Conservation (phyloP, 2,113 vertebrate genomes). For the Coracopsis vasa region DNA sequence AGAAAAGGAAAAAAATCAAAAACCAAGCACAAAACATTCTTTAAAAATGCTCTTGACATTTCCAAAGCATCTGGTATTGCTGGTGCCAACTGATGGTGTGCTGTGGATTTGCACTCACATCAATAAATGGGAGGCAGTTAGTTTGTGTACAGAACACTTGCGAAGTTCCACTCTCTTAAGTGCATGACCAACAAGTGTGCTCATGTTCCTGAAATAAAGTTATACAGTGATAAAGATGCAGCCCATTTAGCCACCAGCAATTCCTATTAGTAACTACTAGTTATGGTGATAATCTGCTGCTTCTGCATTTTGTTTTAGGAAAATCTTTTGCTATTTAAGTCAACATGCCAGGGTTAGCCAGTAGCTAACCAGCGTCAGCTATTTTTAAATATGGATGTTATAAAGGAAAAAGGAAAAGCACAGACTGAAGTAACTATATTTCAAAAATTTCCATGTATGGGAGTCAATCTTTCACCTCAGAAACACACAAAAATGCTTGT, state of each 20-base stretch:
- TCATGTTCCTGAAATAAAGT: neutral
- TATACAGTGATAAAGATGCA: neutral
- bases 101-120: neutral
- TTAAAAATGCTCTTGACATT: neutral
- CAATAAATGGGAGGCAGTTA: neutral
- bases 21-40: neutral
- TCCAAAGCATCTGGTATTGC: neutral
- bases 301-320: neutral
- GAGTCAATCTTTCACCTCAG: neutral
- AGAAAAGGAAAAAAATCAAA: neutral
- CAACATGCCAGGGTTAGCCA: neutral
- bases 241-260: neutral
- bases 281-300: neutral
- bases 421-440: neutral
- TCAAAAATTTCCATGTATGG: neutral
- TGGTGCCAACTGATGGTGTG: neutral
- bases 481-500: neutral
- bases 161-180: neutral
- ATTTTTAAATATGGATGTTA: conserved; percentile 31
- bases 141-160: neutral
- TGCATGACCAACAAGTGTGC: neutral
- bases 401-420: neutral
- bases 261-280: neutral
- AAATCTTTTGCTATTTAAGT: neutral
- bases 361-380: neutral